These are phyloP conservation scores for Chrysopilus asiliformis DNA, from an alignment of 2,888 invertebrate species.

Conservation along the genomic window DNA sequence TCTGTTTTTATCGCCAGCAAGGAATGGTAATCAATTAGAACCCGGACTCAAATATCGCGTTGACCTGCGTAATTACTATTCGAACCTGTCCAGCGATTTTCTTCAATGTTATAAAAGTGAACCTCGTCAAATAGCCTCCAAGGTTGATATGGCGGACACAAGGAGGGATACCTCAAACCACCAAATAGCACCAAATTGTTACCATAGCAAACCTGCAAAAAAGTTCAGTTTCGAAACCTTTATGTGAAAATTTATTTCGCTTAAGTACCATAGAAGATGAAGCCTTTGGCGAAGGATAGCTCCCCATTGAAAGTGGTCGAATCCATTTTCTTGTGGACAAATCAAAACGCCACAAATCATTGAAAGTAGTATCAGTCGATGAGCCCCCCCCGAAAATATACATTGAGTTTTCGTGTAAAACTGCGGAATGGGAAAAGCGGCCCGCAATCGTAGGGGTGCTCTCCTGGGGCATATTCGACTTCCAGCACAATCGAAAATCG, in stretches of 20 bases:
- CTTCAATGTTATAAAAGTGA: slow-evolving; percentile 69
- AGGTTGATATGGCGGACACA: slow-evolving; percentile 70
- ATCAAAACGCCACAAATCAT: slow-evolving; percentile 92
- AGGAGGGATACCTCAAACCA: slow-evolving; percentile 87
- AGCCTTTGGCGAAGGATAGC: slow-evolving; percentile 91
- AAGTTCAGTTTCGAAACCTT: no score
- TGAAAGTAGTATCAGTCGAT: slow-evolving; percentile 85
- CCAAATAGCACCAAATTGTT: slow-evolving; percentile 80
- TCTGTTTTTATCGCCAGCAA: no score
- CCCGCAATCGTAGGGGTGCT: slow-evolving; percentile 69
- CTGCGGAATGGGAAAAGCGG: slow-evolving; percentile 85
- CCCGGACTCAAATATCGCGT: no score
- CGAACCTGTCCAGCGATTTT: slow-evolving; percentile 72
- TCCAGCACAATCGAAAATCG: slow-evolving; percentile 66
- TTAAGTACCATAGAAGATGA: slow-evolving; percentile 87
- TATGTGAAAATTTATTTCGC: no score
- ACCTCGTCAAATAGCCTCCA: slow-evolving; percentile 85
- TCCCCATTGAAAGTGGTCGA: slow-evolving; percentile 64
- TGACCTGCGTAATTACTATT: no score
- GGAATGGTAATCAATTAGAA: no score
- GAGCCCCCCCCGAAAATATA: slow-evolving; percentile 96
- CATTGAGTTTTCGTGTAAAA: slow-evolving; percentile 71
- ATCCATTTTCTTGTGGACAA: slow-evolving; percentile 75
- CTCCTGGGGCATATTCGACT: slow-evolving; percentile 43
- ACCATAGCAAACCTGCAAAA: slow-evolving; percentile 73